Percentiles rank a stretch among this genome's conserved stretches.
Evolutionary conservation across 2,113 vertebrate genomes (phyloP).

Genomic region (Ictidomys tridecemlineatus): DNA sequence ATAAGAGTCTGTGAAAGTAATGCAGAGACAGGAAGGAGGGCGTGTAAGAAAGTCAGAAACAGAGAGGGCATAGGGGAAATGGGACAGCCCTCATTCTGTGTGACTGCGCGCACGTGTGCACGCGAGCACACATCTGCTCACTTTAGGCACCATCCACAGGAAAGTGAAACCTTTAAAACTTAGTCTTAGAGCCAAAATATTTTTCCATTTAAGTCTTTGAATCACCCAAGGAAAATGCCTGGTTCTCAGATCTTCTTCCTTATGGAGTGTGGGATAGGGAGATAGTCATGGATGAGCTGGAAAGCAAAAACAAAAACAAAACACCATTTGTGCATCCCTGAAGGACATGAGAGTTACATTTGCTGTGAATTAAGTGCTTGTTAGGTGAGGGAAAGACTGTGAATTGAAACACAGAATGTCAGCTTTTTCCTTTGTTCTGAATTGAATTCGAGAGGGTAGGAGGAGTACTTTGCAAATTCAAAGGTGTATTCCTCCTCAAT

Average conservation of each 20-base stretch:
- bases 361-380: not conserved
- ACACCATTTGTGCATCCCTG: not conserved
- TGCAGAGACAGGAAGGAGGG: not conserved
- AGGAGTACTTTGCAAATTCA: not conserved
- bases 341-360: not conserved
- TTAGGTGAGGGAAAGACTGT: not conserved
- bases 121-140: not conserved
- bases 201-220: not conserved
- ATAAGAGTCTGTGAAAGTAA: not conserved
- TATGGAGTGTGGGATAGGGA: not conserved
- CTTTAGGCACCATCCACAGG: not conserved
- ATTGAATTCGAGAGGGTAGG: not conserved
- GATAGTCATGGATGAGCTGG: not conserved
- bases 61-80: not conserved
- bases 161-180: not conserved
- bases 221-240: not conserved
- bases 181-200: not conserved
- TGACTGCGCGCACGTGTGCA: not conserved
- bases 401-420: not conserved
- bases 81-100: too few species aligned
- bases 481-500: not conserved
- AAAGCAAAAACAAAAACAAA: too few species aligned
- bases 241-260: not conserved
- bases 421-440: constrained; percentile 15
- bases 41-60: not conserved